These are phyloP conservation scores for Lypha dubia DNA, from an alignment of 2,888 invertebrate genomes.

Conservation along the genomic window DNA sequence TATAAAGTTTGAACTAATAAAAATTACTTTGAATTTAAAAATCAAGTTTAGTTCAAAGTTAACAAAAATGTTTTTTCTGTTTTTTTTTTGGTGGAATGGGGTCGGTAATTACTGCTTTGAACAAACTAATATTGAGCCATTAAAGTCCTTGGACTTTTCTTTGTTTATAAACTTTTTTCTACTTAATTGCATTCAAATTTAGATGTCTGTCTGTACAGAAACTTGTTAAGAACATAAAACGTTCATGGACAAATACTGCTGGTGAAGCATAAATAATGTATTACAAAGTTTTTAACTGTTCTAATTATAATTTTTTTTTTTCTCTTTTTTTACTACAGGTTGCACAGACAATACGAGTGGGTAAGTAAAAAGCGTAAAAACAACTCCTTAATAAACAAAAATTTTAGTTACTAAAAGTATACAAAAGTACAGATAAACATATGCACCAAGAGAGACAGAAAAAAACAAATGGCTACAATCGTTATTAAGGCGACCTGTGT, in stretches of 20 bases:
- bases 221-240: constrained; percentile 10
- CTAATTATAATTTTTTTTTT: constrained; percentile 49
- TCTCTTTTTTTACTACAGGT: not conserved
- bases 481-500: constrained; percentile 25
- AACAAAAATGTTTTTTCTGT: too few relatives aligned
- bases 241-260: constrained; percentile 40
- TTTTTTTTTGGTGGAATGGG: too few relatives aligned
- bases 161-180: not conserved
- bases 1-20: too few relatives aligned
- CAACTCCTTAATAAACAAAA: constrained; percentile 9
- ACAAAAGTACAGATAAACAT: not conserved
- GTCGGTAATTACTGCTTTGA: not conserved
- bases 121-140: not conserved
- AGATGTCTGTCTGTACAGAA: constrained; percentile 1
- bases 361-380: not conserved
- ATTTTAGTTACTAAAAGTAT: not conserved
- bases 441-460: constrained; percentile 19
- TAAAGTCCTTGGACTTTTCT: not conserved
- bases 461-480: constrained; percentile 7
- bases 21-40: too few relatives aligned
- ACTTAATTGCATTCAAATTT: constrained; percentile 10
- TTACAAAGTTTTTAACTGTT: constrained; percentile 48
- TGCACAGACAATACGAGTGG: not conserved
- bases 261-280: constrained; percentile 46
- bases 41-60: too few relatives aligned